Conservation (phyloP, 2,888 invertebrate species). For the Lasioglossum malachurum region DNA sequence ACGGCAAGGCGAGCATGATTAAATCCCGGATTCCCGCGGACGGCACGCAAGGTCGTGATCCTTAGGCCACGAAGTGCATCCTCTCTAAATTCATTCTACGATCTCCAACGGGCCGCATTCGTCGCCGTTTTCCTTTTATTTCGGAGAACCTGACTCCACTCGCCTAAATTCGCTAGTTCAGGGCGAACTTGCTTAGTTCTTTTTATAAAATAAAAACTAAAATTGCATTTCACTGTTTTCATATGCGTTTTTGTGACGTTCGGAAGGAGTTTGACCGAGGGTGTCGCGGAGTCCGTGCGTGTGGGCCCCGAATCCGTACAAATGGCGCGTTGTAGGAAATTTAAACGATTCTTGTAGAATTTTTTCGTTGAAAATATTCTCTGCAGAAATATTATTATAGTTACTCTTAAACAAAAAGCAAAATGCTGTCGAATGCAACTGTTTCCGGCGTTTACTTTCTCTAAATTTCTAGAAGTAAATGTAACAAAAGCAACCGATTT, state of each 20-base stretch:
- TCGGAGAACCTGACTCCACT: not conserved
- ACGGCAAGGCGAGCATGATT: conserved; percentile 59
- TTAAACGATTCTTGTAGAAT: not conserved
- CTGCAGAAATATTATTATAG: not conserved
- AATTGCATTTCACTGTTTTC: no score
- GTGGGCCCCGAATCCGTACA: no score
- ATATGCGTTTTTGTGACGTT: no score
- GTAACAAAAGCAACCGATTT: not conserved
- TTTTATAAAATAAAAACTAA: no score
- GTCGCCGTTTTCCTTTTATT: not conserved
- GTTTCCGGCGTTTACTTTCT: not conserved
- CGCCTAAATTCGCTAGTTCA: not conserved
- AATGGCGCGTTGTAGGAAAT: not conserved
- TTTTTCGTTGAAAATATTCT: not conserved
- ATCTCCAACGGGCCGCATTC: not conserved
- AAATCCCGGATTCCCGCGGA: conserved; percentile 65
- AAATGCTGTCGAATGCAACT: not conserved
- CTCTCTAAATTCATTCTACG: conserved; percentile 27
- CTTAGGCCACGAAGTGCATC: conserved; percentile 20
- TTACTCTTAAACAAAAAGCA: not conserved
- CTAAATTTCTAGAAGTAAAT: conserved; percentile 4
- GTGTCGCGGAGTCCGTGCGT: no score
- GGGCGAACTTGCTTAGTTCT: no score
- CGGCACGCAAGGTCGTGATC: conserved; percentile 70
- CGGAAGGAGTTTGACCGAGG: no score